These are phyloP conservation scores for Porites lobata DNA, from an alignment of 92 coral and sea anemone species.

Conservation along the genomic window DNA sequence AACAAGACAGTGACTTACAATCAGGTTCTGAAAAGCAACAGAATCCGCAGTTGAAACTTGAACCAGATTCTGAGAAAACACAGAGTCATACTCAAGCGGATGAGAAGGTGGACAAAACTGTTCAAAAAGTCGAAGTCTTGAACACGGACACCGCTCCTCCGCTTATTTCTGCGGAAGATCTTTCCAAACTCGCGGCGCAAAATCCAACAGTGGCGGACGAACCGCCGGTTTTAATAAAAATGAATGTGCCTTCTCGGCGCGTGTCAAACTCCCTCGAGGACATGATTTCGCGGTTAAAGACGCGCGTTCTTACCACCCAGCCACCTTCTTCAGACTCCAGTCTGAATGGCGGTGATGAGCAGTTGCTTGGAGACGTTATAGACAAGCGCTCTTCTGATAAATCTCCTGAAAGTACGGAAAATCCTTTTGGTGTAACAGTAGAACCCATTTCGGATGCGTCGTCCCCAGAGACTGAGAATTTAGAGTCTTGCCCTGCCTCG, in stretches of 20 bases:
- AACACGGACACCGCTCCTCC: constrained; percentile 82
- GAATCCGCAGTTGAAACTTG: background rate
- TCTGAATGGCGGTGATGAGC: constrained; percentile 21
- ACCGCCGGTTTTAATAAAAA: constrained; percentile 87
- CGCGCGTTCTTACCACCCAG: constrained; percentile 60
- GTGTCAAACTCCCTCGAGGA: constrained; percentile 79
- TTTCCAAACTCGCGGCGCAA: constrained; percentile 90
- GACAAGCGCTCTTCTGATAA: constrained; percentile 31
- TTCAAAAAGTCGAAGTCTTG: background rate
- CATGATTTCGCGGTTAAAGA: constrained; percentile 86
- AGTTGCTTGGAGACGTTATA: constrained; percentile 1
- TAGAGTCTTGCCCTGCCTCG: constrained; percentile 80
- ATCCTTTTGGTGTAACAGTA: constrained; percentile 25
- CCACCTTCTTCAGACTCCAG: constrained; percentile 35
- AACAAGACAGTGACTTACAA: constrained; percentile 1
- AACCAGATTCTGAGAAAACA: background rate
- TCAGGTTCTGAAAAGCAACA: background rate
- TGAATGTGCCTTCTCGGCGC: constrained; percentile 64
- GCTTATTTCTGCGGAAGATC: constrained; percentile 89
- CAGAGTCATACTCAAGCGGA: constrained; percentile 20
- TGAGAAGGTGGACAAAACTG: constrained; percentile 19
- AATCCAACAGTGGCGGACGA: constrained; percentile 83
- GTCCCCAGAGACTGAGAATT: constrained; percentile 69
- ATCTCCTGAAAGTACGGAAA: constrained; percentile 21
- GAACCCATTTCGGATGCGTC: constrained; percentile 65